Evolutionary conservation across 2,888 invertebrate species (phyloP), one percentile per base, ranked within the genome.

Genomic region (Erpobdella octoculata): DNA sequence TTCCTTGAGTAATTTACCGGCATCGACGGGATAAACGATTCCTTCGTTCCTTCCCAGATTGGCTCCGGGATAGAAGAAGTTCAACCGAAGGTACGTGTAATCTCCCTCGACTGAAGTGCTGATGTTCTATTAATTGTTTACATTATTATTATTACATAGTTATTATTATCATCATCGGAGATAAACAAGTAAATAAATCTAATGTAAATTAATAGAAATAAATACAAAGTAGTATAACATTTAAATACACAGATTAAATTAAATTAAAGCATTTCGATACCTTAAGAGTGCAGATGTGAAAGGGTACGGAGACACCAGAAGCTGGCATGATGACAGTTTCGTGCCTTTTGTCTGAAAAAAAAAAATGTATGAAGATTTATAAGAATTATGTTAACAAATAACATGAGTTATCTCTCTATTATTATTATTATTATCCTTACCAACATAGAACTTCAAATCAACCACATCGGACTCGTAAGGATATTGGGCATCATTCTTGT

Each of bases 21-120:
- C 93, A 0, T 96, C 93, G 80, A 94, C 91, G 1, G 93, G 89
- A 83, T 94, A 96, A 73, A 89, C 88, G 1, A 91, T 91, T 8
- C 91, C 91, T 81, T 96, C 96, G 79, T 91, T 91, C 74, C 91
- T 88, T 0, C 94, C 95, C 88, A 98, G 91, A n/a, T 84, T 79
- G 0, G 96, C 92, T 28, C 97, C 98, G 38, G 98, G 98, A 84
- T 96, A 95, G 85, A 94, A 96, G 84, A 98, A 98, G 84, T 98
- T 98, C 79, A 98, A 91, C 82, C 88, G 89, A 77, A 98, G 88
- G 84, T 98, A 99, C 0, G 97, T 97, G 85, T 95, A 97, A 84
- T 97, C 97, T 5, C 98, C 95, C 85, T 99, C 98, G 18, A 97
- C 93, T 0, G 95, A 94, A 84, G 95, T 93, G 0, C 95, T 95